Evolutionary conservation across 2,797 vertebrate genomes (phyloP).

Genomic region (Neomorphus geoffroyi): DNA sequence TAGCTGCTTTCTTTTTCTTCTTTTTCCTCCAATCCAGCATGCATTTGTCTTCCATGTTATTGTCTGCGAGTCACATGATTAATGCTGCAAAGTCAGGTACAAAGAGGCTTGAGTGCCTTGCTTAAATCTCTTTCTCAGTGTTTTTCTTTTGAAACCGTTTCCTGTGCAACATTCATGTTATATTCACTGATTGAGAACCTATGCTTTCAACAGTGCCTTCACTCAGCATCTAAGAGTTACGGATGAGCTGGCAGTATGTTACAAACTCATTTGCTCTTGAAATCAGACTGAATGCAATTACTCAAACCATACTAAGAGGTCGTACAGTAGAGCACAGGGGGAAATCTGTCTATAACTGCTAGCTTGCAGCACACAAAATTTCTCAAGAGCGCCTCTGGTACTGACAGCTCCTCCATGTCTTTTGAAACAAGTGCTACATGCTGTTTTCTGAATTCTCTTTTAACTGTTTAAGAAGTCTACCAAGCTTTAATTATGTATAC

Average conservation of each 20-base stretch:
- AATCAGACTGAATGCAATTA: background rate
- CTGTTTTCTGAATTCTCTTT: background rate
- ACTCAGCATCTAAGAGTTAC: background rate
- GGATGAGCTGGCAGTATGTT: background rate
- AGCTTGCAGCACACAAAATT: background rate
- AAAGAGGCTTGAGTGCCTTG: background rate
- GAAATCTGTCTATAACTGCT: background rate
- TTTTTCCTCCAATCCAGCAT: background rate
- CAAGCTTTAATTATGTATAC: background rate
- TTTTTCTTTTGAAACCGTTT: background rate
- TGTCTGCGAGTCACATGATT: background rate
- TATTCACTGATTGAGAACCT: background rate
- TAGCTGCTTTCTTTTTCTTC: background rate
- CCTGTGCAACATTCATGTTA: background rate
- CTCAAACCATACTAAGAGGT: background rate
- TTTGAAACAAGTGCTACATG: background rate
- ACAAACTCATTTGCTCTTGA: background rate
- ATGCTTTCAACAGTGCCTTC: background rate
- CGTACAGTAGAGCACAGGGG: background rate
- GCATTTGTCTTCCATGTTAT: background rate
- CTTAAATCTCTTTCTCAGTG: background rate
- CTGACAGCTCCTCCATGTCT: background rate
- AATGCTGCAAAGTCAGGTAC: background rate
- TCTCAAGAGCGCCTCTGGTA: background rate
- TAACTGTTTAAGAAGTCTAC: background rate